A percentile compares a stretch with the other conserved stretches of the same genome.
These are phyloP conservation scores for Conus betulinus DNA, from an alignment of 1,140 invertebrate genomes.

Conservation along the genomic window DNA sequence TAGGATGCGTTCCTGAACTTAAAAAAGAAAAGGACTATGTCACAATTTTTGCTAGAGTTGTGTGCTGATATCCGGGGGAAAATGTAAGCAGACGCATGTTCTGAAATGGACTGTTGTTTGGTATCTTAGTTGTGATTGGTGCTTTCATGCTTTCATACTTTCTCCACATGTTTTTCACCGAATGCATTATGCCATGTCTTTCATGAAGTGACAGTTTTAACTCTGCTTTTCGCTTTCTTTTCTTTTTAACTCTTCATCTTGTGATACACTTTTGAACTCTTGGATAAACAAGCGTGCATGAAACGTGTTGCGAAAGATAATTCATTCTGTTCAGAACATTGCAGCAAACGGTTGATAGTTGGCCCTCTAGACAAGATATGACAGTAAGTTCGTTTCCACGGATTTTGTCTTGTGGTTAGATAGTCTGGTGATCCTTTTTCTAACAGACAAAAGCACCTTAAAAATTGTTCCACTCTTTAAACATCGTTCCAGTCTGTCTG, in stretches of 20 bases:
- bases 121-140: neutral
- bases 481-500: too few species aligned
- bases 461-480: too few species aligned
- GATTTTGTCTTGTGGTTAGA: too few species aligned
- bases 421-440: too few species aligned
- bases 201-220: neutral
- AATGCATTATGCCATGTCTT: conserved; percentile 7
- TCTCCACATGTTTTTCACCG: neutral
- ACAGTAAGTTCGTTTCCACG: too few species aligned
- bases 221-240: neutral
- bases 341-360: neutral
- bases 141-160: neutral
- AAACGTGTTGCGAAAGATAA: neutral
- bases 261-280: neutral
- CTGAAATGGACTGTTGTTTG: neutral
- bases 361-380: too few species aligned
- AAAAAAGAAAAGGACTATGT: neutral
- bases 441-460: too few species aligned
- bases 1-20: neutral
- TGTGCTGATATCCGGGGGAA: too few species aligned
- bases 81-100: neutral
- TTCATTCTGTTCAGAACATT: neutral
- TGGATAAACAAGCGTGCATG: neutral
- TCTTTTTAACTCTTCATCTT: neutral
- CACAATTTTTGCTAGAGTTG: neutral